Percentiles rank a stretch among this genome's conserved stretches.
These are phyloP conservation scores for Bradypodion ventrale DNA, from an alignment of 2,797 vertebrate genomes.

Conservation along the genomic window DNA sequence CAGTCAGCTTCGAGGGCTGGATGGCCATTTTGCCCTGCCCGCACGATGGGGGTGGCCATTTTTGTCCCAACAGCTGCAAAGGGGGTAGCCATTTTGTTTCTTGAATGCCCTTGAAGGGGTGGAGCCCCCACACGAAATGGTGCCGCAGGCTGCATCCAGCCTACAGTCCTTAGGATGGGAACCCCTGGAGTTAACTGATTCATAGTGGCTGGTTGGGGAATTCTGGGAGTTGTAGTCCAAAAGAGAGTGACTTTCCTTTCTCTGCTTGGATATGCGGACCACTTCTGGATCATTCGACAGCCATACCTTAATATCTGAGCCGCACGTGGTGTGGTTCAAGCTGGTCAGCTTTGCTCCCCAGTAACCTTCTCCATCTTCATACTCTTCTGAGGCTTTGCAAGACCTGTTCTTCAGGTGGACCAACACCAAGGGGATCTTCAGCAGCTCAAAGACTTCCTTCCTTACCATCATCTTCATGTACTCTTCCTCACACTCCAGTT, in stretches of 20 bases:
- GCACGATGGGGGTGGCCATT: too few relatives aligned
- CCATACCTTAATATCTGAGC: slow-evolving; percentile 67
- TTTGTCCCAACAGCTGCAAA: too few relatives aligned
- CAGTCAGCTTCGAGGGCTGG: too few relatives aligned
- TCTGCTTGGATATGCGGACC: neutral
- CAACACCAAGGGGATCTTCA: slow-evolving; percentile 50
- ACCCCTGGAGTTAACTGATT: too few relatives aligned
- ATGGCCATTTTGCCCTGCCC: too few relatives aligned
- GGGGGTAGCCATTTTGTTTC: too few relatives aligned
- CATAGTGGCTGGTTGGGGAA: neutral
- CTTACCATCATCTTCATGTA: slow-evolving; percentile 71
- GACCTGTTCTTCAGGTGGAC: slow-evolving; percentile 57
- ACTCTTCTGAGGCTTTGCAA: slow-evolving; percentile 63
- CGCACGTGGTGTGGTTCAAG: slow-evolving; percentile 69
- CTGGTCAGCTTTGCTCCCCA: slow-evolving; percentile 64
- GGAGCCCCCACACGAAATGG: too few relatives aligned
- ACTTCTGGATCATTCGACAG: neutral
- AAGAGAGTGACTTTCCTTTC: too few relatives aligned
- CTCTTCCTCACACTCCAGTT: slow-evolving; percentile 65
- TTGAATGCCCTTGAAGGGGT: too few relatives aligned
- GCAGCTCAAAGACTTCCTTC: slow-evolving; percentile 64
- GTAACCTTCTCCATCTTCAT: slow-evolving; percentile 48
- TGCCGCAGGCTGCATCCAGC: too few relatives aligned
- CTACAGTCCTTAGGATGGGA: too few relatives aligned
- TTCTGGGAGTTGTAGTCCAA: too few relatives aligned